Base-by-base conservation (phyloP, 2,113 vertebrate species). In the Pelvicachromis taeniatus region DNA sequence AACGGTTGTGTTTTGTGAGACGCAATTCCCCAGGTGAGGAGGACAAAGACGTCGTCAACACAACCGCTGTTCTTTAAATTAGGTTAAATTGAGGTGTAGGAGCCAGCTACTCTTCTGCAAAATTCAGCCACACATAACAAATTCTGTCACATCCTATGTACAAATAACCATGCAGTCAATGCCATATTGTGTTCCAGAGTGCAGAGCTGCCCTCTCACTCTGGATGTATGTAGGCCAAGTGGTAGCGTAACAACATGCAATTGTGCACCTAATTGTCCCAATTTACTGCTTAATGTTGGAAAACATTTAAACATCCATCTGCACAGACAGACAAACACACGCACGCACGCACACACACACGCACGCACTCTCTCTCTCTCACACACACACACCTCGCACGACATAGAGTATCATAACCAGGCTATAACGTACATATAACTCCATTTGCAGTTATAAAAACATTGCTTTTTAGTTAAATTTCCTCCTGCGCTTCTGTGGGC, bases 401-500 rank as follows among this genome's bases (percentile, higher is more conserved):
- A 77, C 58, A 68, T 8, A 82, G 29, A 83, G 52, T 6, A 77
- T 84, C 31, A 85, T 13, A 83, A 42, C 26, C 65, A 63, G 56
- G 19, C 78, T 48, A 86, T 31, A 82, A 80, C 19, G 80, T 87
- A 68, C 38, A 54, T 50, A 61, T 29, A 42, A 84, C 78, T 88
- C 7, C 29, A 38, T 81, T 68, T 81, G 59, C 29, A 82, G 87
- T 87, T 88, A 86, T 63, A 91, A 85, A 88, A 89, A 88, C 63
- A 40, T 80, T 55, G 48, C 13, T 55, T 73, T 75, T 12, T 52
- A 52, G 10, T 52, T 33, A 5, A 31, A 35, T 61, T 73, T 85
- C 85, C 63, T 77, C 26, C 80, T 73, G 48, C 33, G 86, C 85
- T 29, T 53, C 21, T 58, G 38, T 52, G 54, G 23, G 56, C 82